Conservation (phyloP, 2,797 vertebrate genomes). For the Pyrocephalus nanus region DNA sequence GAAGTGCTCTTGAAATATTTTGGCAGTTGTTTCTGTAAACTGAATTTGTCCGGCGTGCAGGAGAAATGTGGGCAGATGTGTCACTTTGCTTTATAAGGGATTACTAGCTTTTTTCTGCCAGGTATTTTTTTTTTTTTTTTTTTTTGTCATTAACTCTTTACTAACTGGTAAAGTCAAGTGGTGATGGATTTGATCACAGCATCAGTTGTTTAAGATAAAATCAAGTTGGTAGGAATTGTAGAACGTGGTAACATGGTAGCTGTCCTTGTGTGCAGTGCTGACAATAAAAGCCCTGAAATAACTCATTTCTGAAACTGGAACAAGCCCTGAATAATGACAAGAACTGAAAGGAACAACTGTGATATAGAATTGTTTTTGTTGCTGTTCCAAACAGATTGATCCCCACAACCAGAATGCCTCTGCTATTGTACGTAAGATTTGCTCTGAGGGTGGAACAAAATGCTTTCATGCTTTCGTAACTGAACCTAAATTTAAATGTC, state of each 20-base stretch:
- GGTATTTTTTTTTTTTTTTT: not conserved
- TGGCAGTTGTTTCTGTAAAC: not conserved
- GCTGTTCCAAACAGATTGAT: not conserved
- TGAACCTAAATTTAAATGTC: not conserved
- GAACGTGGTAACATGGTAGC: not conserved
- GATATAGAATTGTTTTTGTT: not conserved
- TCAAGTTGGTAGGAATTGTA: not conserved
- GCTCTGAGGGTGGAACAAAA: not conserved
- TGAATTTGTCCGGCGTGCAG: not conserved
- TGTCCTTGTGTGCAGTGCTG: not conserved
- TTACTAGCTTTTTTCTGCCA: not conserved
- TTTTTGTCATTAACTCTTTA: not conserved
- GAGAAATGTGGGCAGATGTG: not conserved
- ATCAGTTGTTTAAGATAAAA: not conserved
- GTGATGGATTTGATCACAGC: not conserved
- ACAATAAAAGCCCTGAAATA: not conserved
- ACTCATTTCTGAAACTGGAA: not conserved
- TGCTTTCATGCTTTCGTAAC: not conserved
- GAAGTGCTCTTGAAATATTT: not conserved
- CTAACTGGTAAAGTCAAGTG: not conserved
- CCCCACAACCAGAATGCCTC: not conserved
- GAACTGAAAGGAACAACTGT: not conserved
- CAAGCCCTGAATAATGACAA: not conserved
- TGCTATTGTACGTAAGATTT: not conserved
- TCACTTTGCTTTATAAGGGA: not conserved